Evolutionary conservation across 30 jellyfish, hydroid and myxozoan genomes (phyloP).

Genomic region (Aurelia coerulea): DNA sequence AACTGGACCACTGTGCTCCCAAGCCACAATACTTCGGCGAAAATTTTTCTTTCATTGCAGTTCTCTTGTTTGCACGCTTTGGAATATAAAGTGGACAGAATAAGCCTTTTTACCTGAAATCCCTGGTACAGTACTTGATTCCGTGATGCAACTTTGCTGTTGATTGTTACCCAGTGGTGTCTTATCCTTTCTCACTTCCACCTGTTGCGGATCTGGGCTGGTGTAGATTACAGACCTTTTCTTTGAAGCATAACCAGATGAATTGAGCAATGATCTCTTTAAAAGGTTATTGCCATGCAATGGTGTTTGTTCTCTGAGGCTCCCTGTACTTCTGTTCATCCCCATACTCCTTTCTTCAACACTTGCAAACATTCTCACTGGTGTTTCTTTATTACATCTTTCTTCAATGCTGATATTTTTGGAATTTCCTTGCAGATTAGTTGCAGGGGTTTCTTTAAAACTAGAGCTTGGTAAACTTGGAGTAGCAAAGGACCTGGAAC

Average conservation of each 20-base stretch:
- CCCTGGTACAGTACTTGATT: neutral
- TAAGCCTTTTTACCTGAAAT: no score
- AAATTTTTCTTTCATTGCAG: no score
- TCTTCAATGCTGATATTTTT: neutral
- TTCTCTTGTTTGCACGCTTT: no score
- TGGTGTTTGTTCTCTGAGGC: constrained; percentile 12
- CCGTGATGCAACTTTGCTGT: neutral
- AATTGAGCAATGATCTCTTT: constrained; percentile 17
- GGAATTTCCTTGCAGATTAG: neutral
- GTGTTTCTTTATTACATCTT: neutral
- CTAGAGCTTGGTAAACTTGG: neutral
- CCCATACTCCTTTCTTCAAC: neutral
- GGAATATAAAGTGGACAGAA: no score
- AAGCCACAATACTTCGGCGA: no score
- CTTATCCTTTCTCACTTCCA: neutral
- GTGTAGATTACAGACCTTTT: constrained; percentile 47
- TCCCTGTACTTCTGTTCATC: no score
- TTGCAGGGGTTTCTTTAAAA: neutral
- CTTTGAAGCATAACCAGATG: constrained; percentile 12
- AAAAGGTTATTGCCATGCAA: neutral
- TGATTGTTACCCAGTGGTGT: neutral
- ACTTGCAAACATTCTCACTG: neutral
- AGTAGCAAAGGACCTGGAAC: constrained; percentile 48
- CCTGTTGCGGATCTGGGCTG: constrained; percentile 25
- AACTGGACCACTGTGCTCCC: no score